These are phyloP conservation scores for Pseudorectes ferrugineus DNA, from an alignment of 2,113 vertebrate species.

Conservation along the genomic window DNA sequence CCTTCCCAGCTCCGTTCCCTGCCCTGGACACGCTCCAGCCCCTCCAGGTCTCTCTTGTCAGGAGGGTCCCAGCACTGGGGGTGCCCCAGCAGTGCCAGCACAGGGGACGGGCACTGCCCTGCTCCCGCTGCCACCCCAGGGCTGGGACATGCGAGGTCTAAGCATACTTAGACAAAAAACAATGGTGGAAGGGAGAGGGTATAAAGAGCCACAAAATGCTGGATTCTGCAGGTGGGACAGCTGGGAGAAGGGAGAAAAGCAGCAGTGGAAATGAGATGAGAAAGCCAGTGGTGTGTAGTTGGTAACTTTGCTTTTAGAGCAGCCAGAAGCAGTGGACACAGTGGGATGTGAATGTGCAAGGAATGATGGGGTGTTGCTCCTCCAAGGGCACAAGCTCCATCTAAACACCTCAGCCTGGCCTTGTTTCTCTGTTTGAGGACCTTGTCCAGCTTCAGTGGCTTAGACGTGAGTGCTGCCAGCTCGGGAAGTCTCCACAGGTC, in stretches of 20 bases:
- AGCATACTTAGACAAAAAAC: background rate
- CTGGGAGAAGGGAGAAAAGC: background rate
- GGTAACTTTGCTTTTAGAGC: background rate
- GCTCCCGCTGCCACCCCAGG: background rate
- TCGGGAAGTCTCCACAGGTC: rapidly evolving
- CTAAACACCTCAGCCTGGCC: background rate
- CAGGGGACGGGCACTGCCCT: background rate
- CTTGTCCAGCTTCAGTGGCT: background rate
- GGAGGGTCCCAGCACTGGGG: background rate
- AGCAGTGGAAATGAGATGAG: background rate
- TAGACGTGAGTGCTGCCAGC: rapidly evolving
- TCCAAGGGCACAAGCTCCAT: background rate
- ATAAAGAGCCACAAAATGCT: background rate
- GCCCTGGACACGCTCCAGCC: background rate
- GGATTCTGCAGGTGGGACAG: background rate
- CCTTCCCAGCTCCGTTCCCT: background rate
- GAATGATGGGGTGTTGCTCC: background rate
- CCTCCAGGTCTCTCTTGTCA: background rate
- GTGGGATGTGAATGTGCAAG: background rate
- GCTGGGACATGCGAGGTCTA: rapidly evolving
- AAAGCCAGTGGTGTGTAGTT: too few species aligned
- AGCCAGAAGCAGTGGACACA: background rate
- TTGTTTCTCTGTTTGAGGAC: background rate
- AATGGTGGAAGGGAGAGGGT: background rate
- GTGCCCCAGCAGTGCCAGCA: background rate